Evolutionary conservation across 2,113 vertebrate species (phyloP), one percentile per base, ranked within the genome.

Genomic region (Carlito syrichta): DNA sequence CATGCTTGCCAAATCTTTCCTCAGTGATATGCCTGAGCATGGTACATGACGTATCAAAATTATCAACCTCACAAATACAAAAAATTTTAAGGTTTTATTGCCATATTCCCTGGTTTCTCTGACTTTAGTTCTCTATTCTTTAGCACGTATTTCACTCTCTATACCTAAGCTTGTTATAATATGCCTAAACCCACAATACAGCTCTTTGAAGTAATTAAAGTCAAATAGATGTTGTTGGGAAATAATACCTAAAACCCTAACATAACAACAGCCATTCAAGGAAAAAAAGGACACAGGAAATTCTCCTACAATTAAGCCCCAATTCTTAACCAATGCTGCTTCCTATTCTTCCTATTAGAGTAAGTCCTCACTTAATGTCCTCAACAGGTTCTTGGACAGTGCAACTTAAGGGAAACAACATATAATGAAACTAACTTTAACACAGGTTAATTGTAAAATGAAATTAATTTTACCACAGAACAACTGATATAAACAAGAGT

Each of bases 331-430:
- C 14, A 95, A 81, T 30, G 8, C 20, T 78, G 27, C 40, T 89
- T 96, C 58, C 68, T 81, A 85, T 13, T 97, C 38, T n/a, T n/a
- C n/a, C n/a, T 94, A 94, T 69, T 78, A 93, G 25, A 32, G 43
- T 76, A 76, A 32, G 43, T 19, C 43, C 73, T 32, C 25, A 38
- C 43, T 76, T 76, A 48, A 48, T 17, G 43, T 76, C 43, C 45
- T 76, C 3, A 8, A 48, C 32, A 76, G 7, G 4, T 30, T 76
- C 73, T 48, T 76, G 43, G 73, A 48, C 45, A 76, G 14, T 48
- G 73, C 73, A 76, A 48, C 43, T 9, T 76, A 76, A 76, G 43
- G 8, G 20, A 76, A 32, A 48, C 58, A 60, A 60, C 73, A 48
- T 19, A 76, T 4, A 76, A 76, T 17, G 45, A 76, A 76, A 76